phyloP scores from a whole-genome alignment of 2,888 invertebrate genomes.

The Oscheius sp. region DNA sequence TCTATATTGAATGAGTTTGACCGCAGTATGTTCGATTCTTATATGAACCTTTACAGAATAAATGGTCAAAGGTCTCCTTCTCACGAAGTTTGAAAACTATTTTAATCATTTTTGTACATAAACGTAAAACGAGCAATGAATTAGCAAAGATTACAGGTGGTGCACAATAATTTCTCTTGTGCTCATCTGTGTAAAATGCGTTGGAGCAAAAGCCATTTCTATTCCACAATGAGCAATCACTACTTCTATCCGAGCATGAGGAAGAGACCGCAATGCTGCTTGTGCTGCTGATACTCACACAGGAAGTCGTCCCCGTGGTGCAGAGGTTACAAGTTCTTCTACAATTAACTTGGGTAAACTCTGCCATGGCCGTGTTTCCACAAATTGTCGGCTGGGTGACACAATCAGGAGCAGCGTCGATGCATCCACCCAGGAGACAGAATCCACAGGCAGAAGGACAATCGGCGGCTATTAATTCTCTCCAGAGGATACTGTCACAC shows the following conservation, averaged over 20 bases:
- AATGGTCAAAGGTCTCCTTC: too few relatives aligned
- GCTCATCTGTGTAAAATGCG: slow-evolving; percentile 20
- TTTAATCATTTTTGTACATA: too few relatives aligned
- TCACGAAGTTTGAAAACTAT: too few relatives aligned
- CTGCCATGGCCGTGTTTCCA: neutral
- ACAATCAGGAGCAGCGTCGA: slow-evolving; percentile 13
- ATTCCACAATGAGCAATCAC: slow-evolving; percentile 11
- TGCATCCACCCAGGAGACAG: slow-evolving; percentile 15
- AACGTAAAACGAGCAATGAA: too few relatives aligned
- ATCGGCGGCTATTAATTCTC: slow-evolving; percentile 23
- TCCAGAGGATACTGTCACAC: slow-evolving; percentile 19
- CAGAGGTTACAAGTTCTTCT: slow-evolving; percentile 27
- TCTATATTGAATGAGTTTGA: neutral
- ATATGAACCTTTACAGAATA: too few relatives aligned
- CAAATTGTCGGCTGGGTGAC: slow-evolving; percentile 1
- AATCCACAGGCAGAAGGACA: slow-evolving; percentile 29
- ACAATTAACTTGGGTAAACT: neutral
- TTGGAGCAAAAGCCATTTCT: slow-evolving; percentile 27
- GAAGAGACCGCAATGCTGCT: too few relatives aligned
- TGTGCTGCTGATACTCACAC: too few relatives aligned
- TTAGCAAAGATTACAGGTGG: slow-evolving; percentile 10
- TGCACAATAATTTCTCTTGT: slow-evolving; percentile 23
- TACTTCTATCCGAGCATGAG: too few relatives aligned
- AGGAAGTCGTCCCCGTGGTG: neutral
- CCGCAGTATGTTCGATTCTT: too few relatives aligned